These are phyloP conservation scores for Psammodynastes pulverulentus DNA, from an alignment of 2,113 vertebrate species.

Conservation along the genomic window DNA sequence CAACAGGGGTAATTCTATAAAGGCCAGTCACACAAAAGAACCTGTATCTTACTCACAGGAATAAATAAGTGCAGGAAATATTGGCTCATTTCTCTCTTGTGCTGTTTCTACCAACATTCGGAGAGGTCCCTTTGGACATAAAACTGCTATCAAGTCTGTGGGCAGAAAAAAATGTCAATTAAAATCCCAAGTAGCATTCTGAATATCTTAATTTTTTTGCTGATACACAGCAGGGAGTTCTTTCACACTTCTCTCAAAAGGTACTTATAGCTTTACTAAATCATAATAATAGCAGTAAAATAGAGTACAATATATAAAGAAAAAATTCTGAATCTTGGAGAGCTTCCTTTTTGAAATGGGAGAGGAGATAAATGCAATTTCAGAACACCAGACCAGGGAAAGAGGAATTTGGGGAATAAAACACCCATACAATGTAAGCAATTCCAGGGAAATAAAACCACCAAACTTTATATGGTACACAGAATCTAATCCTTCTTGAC, in stretches of 20 bases:
- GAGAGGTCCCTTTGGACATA: constrained; percentile 90
- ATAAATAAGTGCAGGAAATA: constrained; percentile 96
- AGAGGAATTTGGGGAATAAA: not conserved
- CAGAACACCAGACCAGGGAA: not conserved
- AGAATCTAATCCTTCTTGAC: not conserved
- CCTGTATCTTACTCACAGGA: constrained; percentile 82
- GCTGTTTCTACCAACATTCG: constrained; percentile 96
- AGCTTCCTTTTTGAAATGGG: not conserved
- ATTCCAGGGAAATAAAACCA: not conserved
- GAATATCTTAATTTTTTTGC: not conserved
- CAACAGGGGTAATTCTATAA: not conserved
- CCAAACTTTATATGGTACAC: not conserved
- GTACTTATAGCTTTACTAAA: not conserved
- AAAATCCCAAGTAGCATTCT: not conserved
- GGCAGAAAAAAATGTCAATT: constrained; percentile 41
- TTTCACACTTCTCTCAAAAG: not conserved
- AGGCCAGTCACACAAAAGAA: not conserved
- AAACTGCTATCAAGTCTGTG: constrained; percentile 91
- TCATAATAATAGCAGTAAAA: not conserved
- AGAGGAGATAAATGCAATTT: not conserved
- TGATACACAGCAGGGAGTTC: constrained; percentile 1
- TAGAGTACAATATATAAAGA: not conserved
- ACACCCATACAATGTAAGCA: not conserved
- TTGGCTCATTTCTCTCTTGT: constrained; percentile 96
- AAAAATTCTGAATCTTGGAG: not conserved